phyloP scores from a whole-genome alignment of 2,888 invertebrate genomes.

The Sialis fuliginosa region DNA sequence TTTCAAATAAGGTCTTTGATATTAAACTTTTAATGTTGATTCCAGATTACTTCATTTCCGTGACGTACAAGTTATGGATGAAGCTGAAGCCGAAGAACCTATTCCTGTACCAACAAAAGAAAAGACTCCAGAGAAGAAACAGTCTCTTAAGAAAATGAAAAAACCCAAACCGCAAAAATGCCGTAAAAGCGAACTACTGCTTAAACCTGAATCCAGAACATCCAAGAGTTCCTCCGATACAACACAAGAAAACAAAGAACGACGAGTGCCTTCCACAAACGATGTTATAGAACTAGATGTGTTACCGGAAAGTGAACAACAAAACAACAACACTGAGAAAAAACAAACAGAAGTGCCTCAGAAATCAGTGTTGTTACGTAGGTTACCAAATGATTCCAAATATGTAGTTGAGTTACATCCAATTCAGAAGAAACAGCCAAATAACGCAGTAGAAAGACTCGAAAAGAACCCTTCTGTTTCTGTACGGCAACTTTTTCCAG shows the following conservation, averaged over 20 bases:
- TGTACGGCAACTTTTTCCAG: conserved; percentile 62
- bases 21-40: too few species aligned
- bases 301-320: background rate
- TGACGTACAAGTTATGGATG: conserved; percentile 46
- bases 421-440: conserved; percentile 25
- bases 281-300: conserved; percentile 3
- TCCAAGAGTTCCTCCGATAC: background rate
- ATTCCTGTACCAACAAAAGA: conserved; percentile 20
- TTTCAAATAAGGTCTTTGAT: too few species aligned
- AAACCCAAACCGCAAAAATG: conserved; percentile 17
- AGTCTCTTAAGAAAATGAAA: conserved; percentile 20
- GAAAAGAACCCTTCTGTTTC: conserved; percentile 69
- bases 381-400: conserved; percentile 4
- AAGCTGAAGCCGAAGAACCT: conserved; percentile 32
- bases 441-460: conserved; percentile 40
- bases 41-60: conserved; percentile 56
- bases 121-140: conserved; percentile 11
- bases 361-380: conserved; percentile 1
- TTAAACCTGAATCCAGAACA: background rate
- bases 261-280: conserved; percentile 10
- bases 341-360: conserved; percentile 3
- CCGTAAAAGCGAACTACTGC: background rate
- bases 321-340: background rate
- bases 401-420: conserved; percentile 17
- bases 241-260: conserved; percentile 24